These are phyloP conservation scores for Zaprionus ornatus DNA, from an alignment of 1,140 invertebrate genomes.

Conservation along the genomic window DNA sequence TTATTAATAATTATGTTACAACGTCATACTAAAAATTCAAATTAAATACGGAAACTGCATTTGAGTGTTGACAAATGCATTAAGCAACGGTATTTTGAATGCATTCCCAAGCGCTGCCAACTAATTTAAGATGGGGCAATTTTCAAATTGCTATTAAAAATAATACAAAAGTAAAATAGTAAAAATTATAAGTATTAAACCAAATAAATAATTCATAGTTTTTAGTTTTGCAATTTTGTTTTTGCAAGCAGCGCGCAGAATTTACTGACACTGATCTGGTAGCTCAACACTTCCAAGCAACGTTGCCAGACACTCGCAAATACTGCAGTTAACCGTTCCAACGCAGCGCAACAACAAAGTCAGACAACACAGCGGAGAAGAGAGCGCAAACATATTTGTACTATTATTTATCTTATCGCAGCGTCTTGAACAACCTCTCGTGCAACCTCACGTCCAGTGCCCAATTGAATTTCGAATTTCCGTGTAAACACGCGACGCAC, in stretches of 20 bases:
- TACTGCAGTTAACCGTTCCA: not conserved
- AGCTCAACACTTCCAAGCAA: not conserved
- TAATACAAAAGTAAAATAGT: too few species aligned
- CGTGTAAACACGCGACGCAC: not conserved
- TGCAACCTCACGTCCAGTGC: not conserved
- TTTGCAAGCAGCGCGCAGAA: not conserved
- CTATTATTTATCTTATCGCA: constrained; percentile 45
- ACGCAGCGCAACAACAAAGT: constrained; percentile 4
- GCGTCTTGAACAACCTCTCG: constrained; percentile 5
- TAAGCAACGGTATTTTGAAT: not conserved
- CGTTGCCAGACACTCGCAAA: not conserved
- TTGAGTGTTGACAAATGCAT: constrained; percentile 1
- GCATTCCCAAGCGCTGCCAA: not conserved
- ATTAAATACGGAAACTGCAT: not conserved
- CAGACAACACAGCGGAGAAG: not conserved
- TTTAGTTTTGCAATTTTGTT: not conserved
- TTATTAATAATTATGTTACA: not conserved
- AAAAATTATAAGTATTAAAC: too few species aligned
- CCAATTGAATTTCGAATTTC: not conserved
- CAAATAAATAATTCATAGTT: too few species aligned
- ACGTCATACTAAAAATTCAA: not conserved
- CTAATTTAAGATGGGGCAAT: not conserved
- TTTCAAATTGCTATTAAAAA: too few species aligned
- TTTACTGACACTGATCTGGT: not conserved
- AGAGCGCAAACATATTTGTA: constrained; percentile 18